Base-by-base conservation (phyloP, 2,113 vertebrate genomes). In the Saccopteryx leptura region DNA sequence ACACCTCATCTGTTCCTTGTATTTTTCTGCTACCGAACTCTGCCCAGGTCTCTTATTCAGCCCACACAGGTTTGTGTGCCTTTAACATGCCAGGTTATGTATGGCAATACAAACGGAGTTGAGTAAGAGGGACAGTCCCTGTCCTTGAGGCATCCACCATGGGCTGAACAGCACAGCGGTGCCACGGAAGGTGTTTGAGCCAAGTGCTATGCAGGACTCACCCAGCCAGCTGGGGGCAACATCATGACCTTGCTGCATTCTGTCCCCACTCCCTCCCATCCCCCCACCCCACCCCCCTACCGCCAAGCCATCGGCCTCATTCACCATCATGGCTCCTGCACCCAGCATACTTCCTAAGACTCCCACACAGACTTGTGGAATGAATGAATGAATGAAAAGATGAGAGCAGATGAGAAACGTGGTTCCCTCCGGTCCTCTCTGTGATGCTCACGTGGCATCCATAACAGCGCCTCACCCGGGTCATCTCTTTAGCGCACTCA, bases 221-320 rank as follows among this genome's bases (percentile, higher is more conserved):
- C 56, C 69, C 5, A 24, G 19, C 54, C 19, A 9, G n/a, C 19
- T 31, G 1, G 78, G 72, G 4, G 13, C 56, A 48, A n/a, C 23
- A 24, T 17, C 9, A 4, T 5, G 9, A 58, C 13, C 18, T 31
- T 8, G 3, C 7, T 0, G 4, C 8, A 19, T 26, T 1, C 19
- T 9, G 6, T 7, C 17, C 9, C 1, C 24, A 21, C 18, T 39
- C 39, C 39, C 39, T 39, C 39, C 39, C 39, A 39, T 39, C 39
- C 39, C 39, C n/a, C n/a, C n/a, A n/a, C n/a, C n/a, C 39, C 39
- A 39, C 58, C 19, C 58, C 58, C 0, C 13, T n/a, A 6, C 21
- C 17, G 21, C 24, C 2, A 17, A n/a, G 13, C 14, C 10, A 24
- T 24, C n/a, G 14, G 18, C 39, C 72, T 14, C 13, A 6, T 39